Conservation (phyloP, 2,888 invertebrate species). For the Ellobium chinense region DNA sequence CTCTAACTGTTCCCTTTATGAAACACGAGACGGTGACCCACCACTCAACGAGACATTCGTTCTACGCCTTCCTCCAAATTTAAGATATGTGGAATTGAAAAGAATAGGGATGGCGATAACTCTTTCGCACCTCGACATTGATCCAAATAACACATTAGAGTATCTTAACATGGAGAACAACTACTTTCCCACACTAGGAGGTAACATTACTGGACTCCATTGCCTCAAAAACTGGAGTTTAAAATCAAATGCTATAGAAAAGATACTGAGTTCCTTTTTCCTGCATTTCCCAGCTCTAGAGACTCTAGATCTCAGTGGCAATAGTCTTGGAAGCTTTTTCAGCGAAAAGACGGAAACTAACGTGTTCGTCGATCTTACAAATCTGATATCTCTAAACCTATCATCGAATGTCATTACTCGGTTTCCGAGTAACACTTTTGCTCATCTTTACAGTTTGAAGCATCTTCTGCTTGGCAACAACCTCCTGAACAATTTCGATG, state of each 20-base stretch:
- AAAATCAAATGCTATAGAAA: not conserved
- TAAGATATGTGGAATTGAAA: slow-evolving; percentile 1
- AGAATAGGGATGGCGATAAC: slow-evolving; percentile 7
- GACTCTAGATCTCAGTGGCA: slow-evolving; percentile 10
- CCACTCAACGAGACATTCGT: too few relatives aligned
- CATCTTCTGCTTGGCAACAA: not conserved
- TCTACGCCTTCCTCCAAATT: slow-evolving; percentile 42
- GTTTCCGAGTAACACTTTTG: not conserved
- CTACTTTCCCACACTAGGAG: slow-evolving; percentile 15
- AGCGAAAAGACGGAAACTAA: too few relatives aligned
- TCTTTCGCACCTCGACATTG: slow-evolving; percentile 12
- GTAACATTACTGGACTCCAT: slow-evolving; percentile 30
- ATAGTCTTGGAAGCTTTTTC: not conserved
- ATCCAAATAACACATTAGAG: slow-evolving; percentile 24
- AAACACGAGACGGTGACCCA: too few relatives aligned
- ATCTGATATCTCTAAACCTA: not conserved
- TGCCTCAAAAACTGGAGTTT: slow-evolving; percentile 18
- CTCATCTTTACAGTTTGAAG: not conserved
- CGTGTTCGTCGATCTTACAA: not conserved
- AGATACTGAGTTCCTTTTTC: slow-evolving; percentile 23
- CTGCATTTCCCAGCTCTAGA: not conserved
- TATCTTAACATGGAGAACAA: slow-evolving; percentile 33
- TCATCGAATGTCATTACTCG: not conserved
- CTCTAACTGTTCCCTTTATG: too few relatives aligned
- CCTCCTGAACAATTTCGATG: not conserved